A percentile compares a stretch with the other conserved stretches of the same genome.
Evolutionary conservation across 1,140 invertebrate species (phyloP).

Genomic region (Metopolophium dirhodum): DNA sequence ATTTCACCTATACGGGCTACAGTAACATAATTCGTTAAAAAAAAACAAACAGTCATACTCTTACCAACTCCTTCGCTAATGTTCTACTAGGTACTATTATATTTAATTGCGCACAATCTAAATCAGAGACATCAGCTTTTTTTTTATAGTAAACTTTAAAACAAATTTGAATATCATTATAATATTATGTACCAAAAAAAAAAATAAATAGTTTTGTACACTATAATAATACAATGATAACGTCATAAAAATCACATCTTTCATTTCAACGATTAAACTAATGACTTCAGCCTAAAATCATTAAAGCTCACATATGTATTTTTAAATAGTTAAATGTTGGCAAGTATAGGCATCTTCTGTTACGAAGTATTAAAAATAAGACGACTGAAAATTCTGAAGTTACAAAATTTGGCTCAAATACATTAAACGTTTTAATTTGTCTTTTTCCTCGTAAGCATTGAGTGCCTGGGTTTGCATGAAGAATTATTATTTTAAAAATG

Average conservation of each 20-base stretch:
- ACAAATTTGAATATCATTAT: neutral
- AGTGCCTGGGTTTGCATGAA: neutral
- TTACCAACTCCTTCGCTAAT: neutral
- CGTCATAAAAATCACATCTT: neutral
- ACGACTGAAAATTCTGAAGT: conserved; percentile 20
- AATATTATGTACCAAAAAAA: neutral
- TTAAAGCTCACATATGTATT: conserved; percentile 42
- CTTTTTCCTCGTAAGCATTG: neutral
- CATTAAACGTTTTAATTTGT: conserved; percentile 17
- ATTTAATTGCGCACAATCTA: neutral
- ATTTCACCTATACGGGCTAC: neutral
- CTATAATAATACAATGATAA: neutral
- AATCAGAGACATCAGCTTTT: neutral
- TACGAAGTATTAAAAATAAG: conserved; percentile 39
- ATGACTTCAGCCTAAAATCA: conserved; percentile 28
- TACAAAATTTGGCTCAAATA: neutral
- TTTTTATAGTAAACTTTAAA: neutral
- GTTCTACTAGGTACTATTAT: neutral
- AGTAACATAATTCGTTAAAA: neutral
- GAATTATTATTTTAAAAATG: neutral
- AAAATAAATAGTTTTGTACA: no score
- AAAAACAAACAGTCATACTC: neutral
- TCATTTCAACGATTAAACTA: neutral
- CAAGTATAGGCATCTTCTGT: conserved; percentile 43
- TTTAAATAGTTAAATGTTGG: conserved; percentile 46